Base-by-base conservation (phyloP, 1,140 invertebrate species). In the Stenopsyche tienmushanensis region DNA sequence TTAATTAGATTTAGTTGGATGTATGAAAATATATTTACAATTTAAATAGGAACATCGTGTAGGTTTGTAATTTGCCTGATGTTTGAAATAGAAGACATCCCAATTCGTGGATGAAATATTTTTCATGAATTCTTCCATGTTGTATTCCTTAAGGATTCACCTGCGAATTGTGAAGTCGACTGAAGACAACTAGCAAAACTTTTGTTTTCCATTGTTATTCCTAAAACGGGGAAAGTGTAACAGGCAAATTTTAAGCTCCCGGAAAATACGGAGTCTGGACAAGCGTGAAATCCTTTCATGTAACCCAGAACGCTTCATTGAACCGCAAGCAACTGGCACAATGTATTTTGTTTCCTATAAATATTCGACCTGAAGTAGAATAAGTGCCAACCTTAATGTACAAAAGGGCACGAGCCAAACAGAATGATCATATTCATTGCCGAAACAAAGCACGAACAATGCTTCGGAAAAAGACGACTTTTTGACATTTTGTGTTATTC, bases 281-380 rank as follows among this genome's bases (percentile, higher is more conserved):
- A 60, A 20, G 57, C 57, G 41, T 60, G 57, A 60, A 60, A 60
- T 60, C 57, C 57, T 60, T 60, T 60, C 57, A 60, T 60, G 42
- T 60, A 60, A 26, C 20, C 44, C 20, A 9, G 24, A 41, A 39
- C 44, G 57, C 41, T 47, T 60, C 57, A 39, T 34, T 47, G 57
- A 20, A 47, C 42, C 57, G 15, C 18, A 45, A 60, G 42, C 57
- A 34, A 13, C 29, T 13, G 29, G 29, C 29, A 34, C 13, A 15
- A 2, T 24, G 52, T 24, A n/a, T 24, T 20, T 39, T 20, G 42
- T 25, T 34, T 18, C 29, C 29, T 34, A 34, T 34, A 34, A 34
- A 34, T 34, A 34, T 34, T 34, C 13, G 29, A 34, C 29, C 29
- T 34, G 29, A 13, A 34, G 29, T 13, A 34, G 29, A 34, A 34